Base-by-base conservation (phyloP, 2,113 vertebrate genomes). In the Bolborhynchus lineola region DNA sequence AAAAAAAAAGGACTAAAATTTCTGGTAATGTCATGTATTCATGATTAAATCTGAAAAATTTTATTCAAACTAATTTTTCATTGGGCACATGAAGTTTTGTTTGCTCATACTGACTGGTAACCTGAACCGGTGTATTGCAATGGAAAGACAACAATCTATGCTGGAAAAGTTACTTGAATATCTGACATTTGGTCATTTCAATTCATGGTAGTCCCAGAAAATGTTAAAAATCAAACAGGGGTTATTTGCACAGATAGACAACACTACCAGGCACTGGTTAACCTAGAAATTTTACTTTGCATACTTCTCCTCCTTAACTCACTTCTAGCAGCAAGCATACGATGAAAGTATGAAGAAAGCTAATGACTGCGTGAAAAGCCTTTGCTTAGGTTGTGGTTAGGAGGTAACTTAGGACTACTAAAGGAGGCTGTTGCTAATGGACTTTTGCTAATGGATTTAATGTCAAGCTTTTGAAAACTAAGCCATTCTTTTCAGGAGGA, bases 291-390 rank as follows among this genome's bases (percentile, higher is more conserved):
- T 60, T 85, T 28, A 28, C 33, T 77, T 60, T 17, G 3, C 11
- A 14, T 39, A 25, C 35, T 50, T 11, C 11, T 86, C 31, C 8
- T 74, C 9, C 41, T 39, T 78, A 82, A 29, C 7, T 77, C 14
- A 53, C 28, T 71, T 85, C 13, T 65, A n/a, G 4, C 23, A 39
- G 10, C 20, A 49, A 76, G 12, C 1, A 0, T 69, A 39, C 3
- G 3, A 37, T 47, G 18, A 62, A 79, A 72, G 16, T 49, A 67
- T 65, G 23, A n/a, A 21, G 13, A 90, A 77, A 80, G 21, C 6
- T 59, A 75, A 47, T 46, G 33, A 25, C 6, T 11, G 21, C 0
- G 0, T 75, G 39, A 64, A 90, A 69, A 50, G 0, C 14, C 25
- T 69, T 49, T 62, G 6, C 23, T 49, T 62, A 37, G 49, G 68